phyloP scores from a whole-genome alignment of 2,113 vertebrate genomes.

The Clupea harengus region DNA sequence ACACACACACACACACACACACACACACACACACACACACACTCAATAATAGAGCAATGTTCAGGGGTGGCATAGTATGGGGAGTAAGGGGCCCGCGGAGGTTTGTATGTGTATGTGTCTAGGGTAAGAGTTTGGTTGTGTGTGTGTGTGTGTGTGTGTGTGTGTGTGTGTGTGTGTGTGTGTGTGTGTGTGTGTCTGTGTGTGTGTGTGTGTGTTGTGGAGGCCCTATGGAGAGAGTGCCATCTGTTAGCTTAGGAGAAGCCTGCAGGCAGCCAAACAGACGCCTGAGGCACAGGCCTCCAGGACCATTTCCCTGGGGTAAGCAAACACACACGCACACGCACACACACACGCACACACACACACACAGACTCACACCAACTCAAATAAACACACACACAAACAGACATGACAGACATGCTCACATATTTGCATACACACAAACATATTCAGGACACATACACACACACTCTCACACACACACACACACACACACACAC shows the following conservation, averaged over 20 bases:
- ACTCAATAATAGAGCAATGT: neutral
- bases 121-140: neutral
- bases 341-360: neutral
- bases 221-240: constrained; percentile 55
- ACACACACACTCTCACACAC: constrained; percentile 16
- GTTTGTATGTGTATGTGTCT: neutral
- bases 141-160: constrained; percentile 16
- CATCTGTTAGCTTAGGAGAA: constrained; percentile 63
- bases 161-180: constrained; percentile 19
- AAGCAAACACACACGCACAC: constrained; percentile 2
- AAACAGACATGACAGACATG: neutral
- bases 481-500: constrained; percentile 26
- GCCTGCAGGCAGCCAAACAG: constrained; percentile 45
- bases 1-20: no score
- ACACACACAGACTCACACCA: neutral
- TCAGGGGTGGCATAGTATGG: neutral
- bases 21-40: no score
- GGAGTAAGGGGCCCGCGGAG: no score
- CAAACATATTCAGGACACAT: neutral
- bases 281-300: constrained; percentile 37
- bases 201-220: constrained; percentile 52
- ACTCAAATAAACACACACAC: neutral
- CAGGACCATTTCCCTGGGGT: constrained; percentile 25
- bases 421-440: constrained; percentile 1
- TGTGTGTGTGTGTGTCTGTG: constrained; percentile 20